Evolutionary conservation across 2,888 invertebrate genomes (phyloP).

Genomic region (Stenotaenia linearis): DNA sequence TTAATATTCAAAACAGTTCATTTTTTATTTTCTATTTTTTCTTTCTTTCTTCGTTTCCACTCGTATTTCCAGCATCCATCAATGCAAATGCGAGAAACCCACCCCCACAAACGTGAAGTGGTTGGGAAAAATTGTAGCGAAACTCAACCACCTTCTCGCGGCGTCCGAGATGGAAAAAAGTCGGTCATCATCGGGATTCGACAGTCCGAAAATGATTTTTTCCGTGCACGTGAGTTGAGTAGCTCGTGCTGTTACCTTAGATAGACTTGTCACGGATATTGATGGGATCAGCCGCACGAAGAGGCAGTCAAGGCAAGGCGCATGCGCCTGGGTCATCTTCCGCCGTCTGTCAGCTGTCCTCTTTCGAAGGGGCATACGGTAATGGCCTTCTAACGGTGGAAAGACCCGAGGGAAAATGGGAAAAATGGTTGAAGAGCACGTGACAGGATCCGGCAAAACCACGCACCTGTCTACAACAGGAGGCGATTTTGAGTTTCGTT

Average conservation of each 20-base stretch:
- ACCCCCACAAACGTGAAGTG: background rate
- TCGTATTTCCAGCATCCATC: background rate
- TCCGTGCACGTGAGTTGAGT: background rate
- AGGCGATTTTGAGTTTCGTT: no score
- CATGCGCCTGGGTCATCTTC: conserved; percentile 6
- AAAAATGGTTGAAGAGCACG: background rate
- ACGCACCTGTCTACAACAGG: background rate
- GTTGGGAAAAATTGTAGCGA: background rate
- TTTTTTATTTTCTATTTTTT: background rate
- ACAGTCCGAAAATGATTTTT: conserved; percentile 19
- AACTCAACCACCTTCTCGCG: background rate
- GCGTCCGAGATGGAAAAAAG: background rate
- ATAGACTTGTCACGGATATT: conserved; percentile 19
- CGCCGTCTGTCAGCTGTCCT: conserved; percentile 19
- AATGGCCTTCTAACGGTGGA: background rate
- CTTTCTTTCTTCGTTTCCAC: no score
- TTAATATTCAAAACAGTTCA: background rate
- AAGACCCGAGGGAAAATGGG: background rate
- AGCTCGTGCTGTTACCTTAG: background rate
- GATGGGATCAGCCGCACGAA: conserved; percentile 19
- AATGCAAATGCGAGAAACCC: background rate
- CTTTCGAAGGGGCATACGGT: background rate
- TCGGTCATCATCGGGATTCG: background rate
- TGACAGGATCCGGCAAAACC: conserved; percentile 1
- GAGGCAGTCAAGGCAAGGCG: conserved; percentile 7